Percentiles rank a stretch among this genome's conserved stretches.
phyloP scores from a whole-genome alignment of 1,140 invertebrate species.

The Ceratosolen fusciceps region DNA sequence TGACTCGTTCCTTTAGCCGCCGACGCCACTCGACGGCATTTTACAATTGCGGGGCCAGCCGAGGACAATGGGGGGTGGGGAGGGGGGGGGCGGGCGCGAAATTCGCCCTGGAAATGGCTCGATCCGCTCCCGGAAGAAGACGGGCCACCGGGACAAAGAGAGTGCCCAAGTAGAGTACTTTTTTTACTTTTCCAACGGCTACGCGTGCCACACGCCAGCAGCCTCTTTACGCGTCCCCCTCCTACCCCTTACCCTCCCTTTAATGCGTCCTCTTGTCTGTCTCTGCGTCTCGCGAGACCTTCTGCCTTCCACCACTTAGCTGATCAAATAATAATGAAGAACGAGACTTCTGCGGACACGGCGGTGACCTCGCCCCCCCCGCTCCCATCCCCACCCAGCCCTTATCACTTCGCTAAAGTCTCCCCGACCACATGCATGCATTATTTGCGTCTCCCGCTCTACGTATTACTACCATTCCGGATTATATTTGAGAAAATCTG shows the following conservation, averaged over 20 bases:
- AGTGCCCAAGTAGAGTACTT: too few relatives aligned
- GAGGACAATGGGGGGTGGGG: slow-evolving; percentile 2
- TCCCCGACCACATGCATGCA: too few relatives aligned
- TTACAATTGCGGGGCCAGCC: slow-evolving; percentile 22
- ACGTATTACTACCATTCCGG: too few relatives aligned
- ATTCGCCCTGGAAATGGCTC: neutral
- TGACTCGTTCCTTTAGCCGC: slow-evolving; percentile 16
- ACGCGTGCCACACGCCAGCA: neutral
- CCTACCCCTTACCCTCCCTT: slow-evolving; percentile 5
- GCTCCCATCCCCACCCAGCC: too few relatives aligned
- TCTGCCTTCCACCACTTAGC: neutral
- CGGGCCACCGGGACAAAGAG: neutral
- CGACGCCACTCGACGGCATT: slow-evolving; percentile 33
- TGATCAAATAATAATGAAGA: neutral
- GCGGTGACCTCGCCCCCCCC: too few relatives aligned
- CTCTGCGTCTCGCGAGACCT: too few relatives aligned
- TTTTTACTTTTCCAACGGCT: neutral
- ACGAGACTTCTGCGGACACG: neutral
- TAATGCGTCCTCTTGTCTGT: neutral
- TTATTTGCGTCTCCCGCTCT: too few relatives aligned
- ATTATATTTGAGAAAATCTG: too few relatives aligned
- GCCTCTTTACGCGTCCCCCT: neutral
- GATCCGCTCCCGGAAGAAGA: neutral
- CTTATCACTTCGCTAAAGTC: too few relatives aligned
- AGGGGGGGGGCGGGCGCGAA: too few relatives aligned